A percentile compares a stretch with the other conserved stretches of the same genome.
Evolutionary conservation across 2,113 vertebrate species (phyloP).

Genomic region (Isichthys henryi): DNA sequence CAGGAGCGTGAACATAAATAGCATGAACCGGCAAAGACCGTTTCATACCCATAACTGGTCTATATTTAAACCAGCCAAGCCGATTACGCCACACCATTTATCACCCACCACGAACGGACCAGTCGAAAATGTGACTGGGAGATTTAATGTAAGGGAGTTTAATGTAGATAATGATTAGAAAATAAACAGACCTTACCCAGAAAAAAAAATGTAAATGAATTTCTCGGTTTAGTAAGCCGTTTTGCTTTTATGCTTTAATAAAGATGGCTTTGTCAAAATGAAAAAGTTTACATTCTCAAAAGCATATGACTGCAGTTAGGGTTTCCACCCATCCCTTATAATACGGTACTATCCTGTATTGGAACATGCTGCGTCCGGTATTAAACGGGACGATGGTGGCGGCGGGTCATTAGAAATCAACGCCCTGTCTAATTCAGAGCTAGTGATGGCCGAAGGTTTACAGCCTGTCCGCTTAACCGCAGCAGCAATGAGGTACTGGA

Average conservation of each 20-base stretch:
- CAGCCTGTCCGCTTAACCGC: background rate
- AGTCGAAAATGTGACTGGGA: background rate
- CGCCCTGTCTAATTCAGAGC: background rate
- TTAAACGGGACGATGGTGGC: background rate
- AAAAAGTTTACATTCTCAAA: background rate
- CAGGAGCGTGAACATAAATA: background rate
- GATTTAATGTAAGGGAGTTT: background rate
- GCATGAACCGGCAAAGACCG: background rate
- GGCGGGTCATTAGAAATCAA: background rate
- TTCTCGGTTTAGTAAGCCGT: background rate
- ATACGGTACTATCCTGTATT: too few relatives aligned
- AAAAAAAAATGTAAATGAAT: background rate
- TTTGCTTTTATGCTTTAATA: background rate
- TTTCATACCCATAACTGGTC: background rate
- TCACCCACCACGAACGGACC: background rate
- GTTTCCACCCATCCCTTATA: too few relatives aligned
- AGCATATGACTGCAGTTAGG: background rate
- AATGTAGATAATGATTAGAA: background rate
- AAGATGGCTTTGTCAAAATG: background rate
- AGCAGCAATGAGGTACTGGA: background rate
- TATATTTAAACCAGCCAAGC: background rate
- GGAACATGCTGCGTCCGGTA: too few relatives aligned
- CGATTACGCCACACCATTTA: background rate
- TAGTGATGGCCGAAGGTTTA: background rate
- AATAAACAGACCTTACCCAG: background rate